Percentiles rank a stretch among this genome's conserved stretches.
phyloP scores from a whole-genome alignment of 2,888 invertebrate species.

The Coelopa pilipes region DNA sequence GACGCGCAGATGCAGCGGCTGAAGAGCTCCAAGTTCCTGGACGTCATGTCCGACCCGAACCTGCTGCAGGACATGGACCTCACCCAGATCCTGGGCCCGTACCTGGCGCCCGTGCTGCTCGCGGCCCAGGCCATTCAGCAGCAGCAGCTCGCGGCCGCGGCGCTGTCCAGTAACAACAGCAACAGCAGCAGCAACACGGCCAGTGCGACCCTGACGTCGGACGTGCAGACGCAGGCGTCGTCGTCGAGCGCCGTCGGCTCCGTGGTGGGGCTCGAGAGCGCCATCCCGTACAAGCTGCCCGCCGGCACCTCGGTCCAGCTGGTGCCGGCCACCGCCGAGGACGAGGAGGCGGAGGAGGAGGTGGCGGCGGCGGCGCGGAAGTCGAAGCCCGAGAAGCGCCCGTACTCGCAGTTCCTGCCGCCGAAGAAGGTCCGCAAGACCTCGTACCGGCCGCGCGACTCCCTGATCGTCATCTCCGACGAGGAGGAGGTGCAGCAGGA shows the following conservation, averaged over 20 bases:
- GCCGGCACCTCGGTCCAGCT: constrained; percentile 65
- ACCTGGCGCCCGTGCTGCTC: constrained; percentile 55
- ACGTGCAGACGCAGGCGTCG: constrained; percentile 12
- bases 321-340: constrained; percentile 61
- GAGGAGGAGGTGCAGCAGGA: constrained; percentile 46
- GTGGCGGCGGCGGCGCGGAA: not conserved
- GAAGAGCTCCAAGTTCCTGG: constrained; percentile 61
- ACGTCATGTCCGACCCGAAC: constrained; percentile 63
- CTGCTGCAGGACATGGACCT: constrained; percentile 64
- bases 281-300: constrained; percentile 63
- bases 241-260: constrained; percentile 41
- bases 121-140: constrained; percentile 54
- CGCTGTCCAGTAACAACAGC: constrained; percentile 14
- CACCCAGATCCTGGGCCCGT: constrained; percentile 63
- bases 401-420: not conserved
- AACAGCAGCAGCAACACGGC: constrained; percentile 41
- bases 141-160: constrained; percentile 43
- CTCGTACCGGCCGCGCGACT: constrained; percentile 32
- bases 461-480: constrained; percentile 51
- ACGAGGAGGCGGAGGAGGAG: constrained; percentile 48
- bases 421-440: constrained; percentile 42
- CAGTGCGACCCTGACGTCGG: too few relatives aligned
- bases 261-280: constrained; percentile 44
- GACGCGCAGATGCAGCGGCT: constrained; percentile 60
- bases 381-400: not conserved